Conservation (phyloP, 2,113 vertebrate genomes). For the Charina bottae region DNA sequence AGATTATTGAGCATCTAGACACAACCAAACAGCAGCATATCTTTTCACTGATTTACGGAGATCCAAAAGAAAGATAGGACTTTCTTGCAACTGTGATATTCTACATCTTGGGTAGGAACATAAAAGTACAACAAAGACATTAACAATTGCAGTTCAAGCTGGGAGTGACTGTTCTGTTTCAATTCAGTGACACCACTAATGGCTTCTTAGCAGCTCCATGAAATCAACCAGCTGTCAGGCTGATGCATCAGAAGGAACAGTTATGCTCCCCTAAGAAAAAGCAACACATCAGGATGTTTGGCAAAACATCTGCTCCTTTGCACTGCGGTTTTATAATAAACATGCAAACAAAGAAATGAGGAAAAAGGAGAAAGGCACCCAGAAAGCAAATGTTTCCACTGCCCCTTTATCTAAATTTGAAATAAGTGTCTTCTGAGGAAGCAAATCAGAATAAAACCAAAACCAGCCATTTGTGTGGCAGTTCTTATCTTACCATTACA, state of each 20-base stretch:
- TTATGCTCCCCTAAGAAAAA: conserved; percentile 93
- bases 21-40: conserved; percentile 44
- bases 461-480: conserved; percentile 29
- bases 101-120: conserved; percentile 66
- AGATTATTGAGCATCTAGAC: conserved; percentile 54
- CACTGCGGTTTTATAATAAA: conserved; percentile 87
- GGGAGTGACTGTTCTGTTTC: conserved; percentile 91
- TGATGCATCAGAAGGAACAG: conserved; percentile 95
- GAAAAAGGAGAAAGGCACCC: conserved; percentile 65
- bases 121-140: conserved; percentile 86
- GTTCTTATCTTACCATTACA: conserved; percentile 36
- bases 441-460: conserved; percentile 24
- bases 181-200: conserved; percentile 98
- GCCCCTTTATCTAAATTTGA: conserved; percentile 58
- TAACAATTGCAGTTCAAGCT: conserved; percentile 85
- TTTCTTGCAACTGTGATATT: conserved; percentile 63
- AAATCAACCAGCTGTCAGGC: conserved; percentile 99
- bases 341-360: conserved; percentile 90
- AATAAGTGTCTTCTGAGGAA: conserved; percentile 39
- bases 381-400: conserved; percentile 55
- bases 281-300: conserved; percentile 93
- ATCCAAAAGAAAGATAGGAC: conserved; percentile 59
- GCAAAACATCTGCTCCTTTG: conserved; percentile 98
- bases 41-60: conserved; percentile 55
- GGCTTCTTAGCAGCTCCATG: conserved; percentile 97